Base-by-base conservation (phyloP, 2,888 invertebrate species). In the Coelinius sp. region DNA sequence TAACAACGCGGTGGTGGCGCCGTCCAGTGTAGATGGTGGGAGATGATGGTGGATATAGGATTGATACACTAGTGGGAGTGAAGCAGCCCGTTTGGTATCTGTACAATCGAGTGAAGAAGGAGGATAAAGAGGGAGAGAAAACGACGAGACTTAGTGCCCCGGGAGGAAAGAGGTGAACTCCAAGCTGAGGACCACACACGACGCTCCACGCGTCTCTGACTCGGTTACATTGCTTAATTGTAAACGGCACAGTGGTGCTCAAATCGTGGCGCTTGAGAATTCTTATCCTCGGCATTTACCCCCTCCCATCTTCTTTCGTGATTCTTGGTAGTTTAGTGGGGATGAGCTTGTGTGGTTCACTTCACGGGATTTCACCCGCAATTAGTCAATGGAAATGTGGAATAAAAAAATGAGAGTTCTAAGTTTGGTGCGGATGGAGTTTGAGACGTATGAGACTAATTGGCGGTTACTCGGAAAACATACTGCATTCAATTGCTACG, bases 161-260 rank as follows among this genome's bases (percentile, higher is more conserved):
- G 67, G 65, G 78, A 77, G 77, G 77, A 77, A 78, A 78, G 83
- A 83, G 82, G 85, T 83, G 83, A 83, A 84, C 81, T 81, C 81
- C 82, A 78, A 85, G 81, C 78, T 80, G 77, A 79, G 81, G 87
- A 87, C 87, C 87, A 86, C 87, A 87, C 87, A 87, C 86, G 87
- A 86, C 82, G 87, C 84, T 85, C 87, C 86, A 86, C 86, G 86
- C 86, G 87, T 86, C 86, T 86, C 83, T 84, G 86, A 86, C 86
- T 87, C 83, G 84, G 86, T 86, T 85, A 86, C 86, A 87, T 86
- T 86, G 86, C 86, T 87, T 87, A 87, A 87, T 87, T 87, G 86
- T 87, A 87, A 86, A 86, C 85, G 85, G 82, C 80, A 75, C 86
- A 84, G 86, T 71, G 86, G 80, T 73, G 81, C 84, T 84, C 86